Evolutionary conservation across 2,113 vertebrate species (phyloP).

Genomic region (Amia ocellicauda): DNA sequence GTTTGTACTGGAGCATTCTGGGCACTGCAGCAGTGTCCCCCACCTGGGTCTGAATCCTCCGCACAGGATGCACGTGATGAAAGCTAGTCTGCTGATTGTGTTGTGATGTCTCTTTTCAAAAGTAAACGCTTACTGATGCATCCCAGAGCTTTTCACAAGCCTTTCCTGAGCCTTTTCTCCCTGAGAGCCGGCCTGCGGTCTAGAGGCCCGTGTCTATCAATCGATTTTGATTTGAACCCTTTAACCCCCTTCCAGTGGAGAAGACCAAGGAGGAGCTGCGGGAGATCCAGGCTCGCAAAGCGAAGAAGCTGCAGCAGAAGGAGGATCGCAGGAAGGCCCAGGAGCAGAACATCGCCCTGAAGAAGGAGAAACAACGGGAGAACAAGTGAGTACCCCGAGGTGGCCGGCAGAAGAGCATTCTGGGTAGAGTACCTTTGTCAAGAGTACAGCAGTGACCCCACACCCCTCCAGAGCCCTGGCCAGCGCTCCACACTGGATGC

Average conservation of each 20-base stretch:
- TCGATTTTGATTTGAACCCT: background rate
- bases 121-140: conserved; percentile 64
- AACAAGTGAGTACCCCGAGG: conserved; percentile 74
- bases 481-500: conserved; percentile 21
- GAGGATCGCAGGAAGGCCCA: conserved; percentile 64
- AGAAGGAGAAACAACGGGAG: conserved; percentile 60
- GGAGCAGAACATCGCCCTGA: conserved; percentile 69
- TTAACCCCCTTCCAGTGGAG: conserved; percentile 61
- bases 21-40: too few species aligned
- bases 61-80: conserved; percentile 44
- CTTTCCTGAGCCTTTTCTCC: too few species aligned
- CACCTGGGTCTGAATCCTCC: background rate
- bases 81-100: conserved; percentile 29
- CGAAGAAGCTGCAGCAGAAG: conserved; percentile 67
- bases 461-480: background rate
- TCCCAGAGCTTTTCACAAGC: background rate
- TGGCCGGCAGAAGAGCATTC: too few species aligned
- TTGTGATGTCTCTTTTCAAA: conserved; percentile 45
- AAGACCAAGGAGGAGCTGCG: conserved; percentile 76
- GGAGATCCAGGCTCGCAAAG: conserved; percentile 70
- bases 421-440: too few species aligned
- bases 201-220: too few species aligned
- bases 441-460: too few species aligned
- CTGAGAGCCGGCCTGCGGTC: too few species aligned
- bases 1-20: too few species aligned